Percentiles rank a stretch among this genome's conserved stretches.
Evolutionary conservation across 2,113 vertebrate species (phyloP).

Genomic region (Lophotis ruficrista): DNA sequence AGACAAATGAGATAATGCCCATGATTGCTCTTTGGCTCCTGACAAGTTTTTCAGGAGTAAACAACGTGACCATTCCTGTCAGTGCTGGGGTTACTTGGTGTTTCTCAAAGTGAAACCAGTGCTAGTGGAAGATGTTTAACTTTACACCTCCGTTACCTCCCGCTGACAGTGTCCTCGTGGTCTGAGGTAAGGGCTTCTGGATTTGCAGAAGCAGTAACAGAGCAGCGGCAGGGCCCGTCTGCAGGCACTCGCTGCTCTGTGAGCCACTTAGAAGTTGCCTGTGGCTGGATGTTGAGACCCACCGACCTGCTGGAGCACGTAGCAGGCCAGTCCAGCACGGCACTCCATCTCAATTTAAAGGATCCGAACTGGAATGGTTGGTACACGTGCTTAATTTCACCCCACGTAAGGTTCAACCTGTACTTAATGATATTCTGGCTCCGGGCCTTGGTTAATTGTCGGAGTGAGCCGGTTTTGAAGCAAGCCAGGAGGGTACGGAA

Average conservation of each 20-base stretch:
- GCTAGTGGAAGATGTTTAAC: background rate
- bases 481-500: background rate
- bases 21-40: background rate
- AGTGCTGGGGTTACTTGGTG: background rate
- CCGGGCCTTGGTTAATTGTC: background rate
- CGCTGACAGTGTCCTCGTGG: too few species aligned
- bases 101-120: background rate
- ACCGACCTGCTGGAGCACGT: fast-evolving
- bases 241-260: background rate
- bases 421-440: conserved; percentile 1
- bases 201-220: background rate
- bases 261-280: background rate
- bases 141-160: background rate
- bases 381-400: background rate
- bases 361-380: background rate
- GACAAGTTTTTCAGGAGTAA: background rate
- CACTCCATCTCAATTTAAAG: background rate
- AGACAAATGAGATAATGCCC: background rate
- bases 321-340: background rate
- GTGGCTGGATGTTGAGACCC: background rate
- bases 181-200: background rate
- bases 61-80: background rate
- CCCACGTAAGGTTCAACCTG: background rate
- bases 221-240: fast-evolving
- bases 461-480: background rate